Percentiles rank a stretch among this genome's conserved stretches.
Conservation (phyloP, 1,140 invertebrate genomes). For the Atta texana region DNA sequence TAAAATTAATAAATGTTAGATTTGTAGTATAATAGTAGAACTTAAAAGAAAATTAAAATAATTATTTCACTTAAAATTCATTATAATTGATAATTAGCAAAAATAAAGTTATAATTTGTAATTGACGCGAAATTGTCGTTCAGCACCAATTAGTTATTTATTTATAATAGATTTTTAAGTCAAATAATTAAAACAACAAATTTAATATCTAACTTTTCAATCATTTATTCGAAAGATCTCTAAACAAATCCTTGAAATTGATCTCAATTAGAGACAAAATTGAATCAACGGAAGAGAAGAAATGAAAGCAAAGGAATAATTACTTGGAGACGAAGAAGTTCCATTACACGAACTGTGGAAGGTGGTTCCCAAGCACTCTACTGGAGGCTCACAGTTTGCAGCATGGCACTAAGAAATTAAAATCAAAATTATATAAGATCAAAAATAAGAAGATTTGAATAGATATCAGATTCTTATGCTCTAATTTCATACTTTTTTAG, state of each 20-base stretch:
- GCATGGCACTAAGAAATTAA: conserved; percentile 78
- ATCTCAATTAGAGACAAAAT: conserved; percentile 19
- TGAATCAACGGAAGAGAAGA: conserved; percentile 42
- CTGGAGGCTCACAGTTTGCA: conserved; percentile 77
- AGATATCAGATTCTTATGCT: too few species aligned
- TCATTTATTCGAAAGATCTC: neutral
- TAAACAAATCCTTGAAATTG: conserved; percentile 13
- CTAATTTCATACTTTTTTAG: too few species aligned
- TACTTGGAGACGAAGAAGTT: conserved; percentile 74
- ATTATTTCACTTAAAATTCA: too few species aligned
- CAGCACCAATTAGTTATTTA: too few species aligned
- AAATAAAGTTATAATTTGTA: too few species aligned
- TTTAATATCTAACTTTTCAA: neutral
- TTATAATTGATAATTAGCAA: too few species aligned
- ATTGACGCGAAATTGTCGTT: too few species aligned
- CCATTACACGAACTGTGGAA: conserved; percentile 71
- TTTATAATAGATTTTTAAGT: too few species aligned
- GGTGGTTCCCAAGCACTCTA: conserved; percentile 78
- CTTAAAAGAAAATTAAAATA: too few species aligned
- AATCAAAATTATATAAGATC: neutral
- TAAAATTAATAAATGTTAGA: too few species aligned
- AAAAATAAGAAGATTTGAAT: too few species aligned
- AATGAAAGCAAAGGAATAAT: conserved; percentile 59
- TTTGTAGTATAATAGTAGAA: too few species aligned
- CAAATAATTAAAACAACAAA: neutral